A percentile compares a stretch with the other conserved stretches of the same genome.
These are phyloP conservation scores for Mirounga angustirostris DNA, from an alignment of 2,113 vertebrate species.

Conservation along the genomic window DNA sequence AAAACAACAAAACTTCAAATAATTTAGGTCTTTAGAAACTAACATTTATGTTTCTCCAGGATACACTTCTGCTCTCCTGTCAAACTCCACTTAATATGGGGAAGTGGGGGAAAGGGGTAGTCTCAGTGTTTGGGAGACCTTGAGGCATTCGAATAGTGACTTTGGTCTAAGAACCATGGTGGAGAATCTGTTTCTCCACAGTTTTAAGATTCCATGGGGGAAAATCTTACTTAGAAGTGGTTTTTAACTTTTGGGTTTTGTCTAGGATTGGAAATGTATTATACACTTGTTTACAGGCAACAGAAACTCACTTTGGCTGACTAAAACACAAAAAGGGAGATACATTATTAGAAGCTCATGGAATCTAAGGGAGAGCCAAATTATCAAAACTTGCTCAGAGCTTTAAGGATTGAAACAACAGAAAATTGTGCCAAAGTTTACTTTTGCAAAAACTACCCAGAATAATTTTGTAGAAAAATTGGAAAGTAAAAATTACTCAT, in stretches of 20 bases:
- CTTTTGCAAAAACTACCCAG: background rate
- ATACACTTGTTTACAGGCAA: slow-evolving; percentile 41
- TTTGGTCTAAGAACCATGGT: background rate
- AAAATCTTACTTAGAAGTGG: background rate
- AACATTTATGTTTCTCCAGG: background rate
- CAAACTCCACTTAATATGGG: background rate
- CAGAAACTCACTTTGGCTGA: background rate
- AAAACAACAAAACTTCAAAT: background rate
- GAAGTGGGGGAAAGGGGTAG: background rate
- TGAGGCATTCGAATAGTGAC: background rate
- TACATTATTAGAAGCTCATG: background rate
- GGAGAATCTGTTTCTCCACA: background rate
- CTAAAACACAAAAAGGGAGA: background rate
- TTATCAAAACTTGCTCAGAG: background rate
- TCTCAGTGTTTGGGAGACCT: background rate
- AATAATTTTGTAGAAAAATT: slow-evolving; percentile 33
- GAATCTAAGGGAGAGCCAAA: background rate
- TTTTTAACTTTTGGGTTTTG: slow-evolving; percentile 50
- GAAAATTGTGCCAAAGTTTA: background rate
- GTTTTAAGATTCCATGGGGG: background rate
- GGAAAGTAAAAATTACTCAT: background rate
- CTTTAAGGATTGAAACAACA: background rate
- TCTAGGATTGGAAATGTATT: background rate
- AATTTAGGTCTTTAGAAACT: background rate
- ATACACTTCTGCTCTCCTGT: background rate